Evolutionary conservation across 2,113 vertebrate species (phyloP).

Genomic region (Ameiurus melas): DNA sequence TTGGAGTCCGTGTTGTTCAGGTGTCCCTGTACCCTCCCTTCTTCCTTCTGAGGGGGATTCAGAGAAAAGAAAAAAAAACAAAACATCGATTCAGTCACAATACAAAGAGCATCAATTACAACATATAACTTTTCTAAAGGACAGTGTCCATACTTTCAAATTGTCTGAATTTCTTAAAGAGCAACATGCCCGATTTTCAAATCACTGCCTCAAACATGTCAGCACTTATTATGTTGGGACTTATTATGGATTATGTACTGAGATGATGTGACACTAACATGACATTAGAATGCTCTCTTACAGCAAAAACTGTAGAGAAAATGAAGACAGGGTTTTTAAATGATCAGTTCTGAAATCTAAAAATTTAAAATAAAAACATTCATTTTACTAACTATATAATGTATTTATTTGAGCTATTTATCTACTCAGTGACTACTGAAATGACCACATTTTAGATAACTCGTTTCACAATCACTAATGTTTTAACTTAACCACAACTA

Average conservation of each 20-base stretch:
- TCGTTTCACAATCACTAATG: not conserved
- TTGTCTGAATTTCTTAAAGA: not conserved
- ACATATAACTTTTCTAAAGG: not conserved
- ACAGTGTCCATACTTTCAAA: not conserved
- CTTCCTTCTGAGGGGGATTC: constrained; percentile 86
- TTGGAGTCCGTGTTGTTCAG: constrained; percentile 93
- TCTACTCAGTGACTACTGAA: not conserved
- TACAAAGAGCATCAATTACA: not conserved
- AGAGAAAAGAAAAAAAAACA: no score
- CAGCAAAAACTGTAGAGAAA: not conserved
- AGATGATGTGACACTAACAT: not conserved
- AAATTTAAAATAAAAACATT: not conserved
- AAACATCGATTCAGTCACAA: not conserved
- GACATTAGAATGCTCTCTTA: not conserved
- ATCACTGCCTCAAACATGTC: not conserved
- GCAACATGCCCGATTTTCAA: not conserved
- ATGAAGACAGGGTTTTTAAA: not conserved
- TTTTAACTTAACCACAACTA: not conserved
- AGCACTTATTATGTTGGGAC: no score
- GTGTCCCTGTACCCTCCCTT: constrained; percentile 95
- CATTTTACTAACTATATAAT: not conserved
- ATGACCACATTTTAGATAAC: not conserved
- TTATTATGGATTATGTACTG: not conserved
- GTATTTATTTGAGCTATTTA: not conserved
- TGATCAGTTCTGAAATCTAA: not conserved